Evolutionary conservation across 1,140 invertebrate species (phyloP).

Genomic region (Zaprionus capensis): DNA sequence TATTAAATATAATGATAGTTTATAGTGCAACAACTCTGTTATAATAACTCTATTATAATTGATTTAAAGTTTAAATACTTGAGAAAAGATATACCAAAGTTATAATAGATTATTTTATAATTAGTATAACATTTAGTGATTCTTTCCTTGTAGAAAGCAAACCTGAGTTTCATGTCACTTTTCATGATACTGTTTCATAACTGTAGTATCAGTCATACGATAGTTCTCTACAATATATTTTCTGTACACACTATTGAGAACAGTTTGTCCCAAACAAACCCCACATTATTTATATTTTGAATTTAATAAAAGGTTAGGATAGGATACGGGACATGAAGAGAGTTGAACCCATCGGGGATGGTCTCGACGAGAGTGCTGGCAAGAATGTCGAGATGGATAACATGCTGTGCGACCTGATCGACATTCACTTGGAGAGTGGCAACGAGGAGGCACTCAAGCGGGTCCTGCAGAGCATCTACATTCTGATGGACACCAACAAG

Average conservation of each 20-base stretch:
- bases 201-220: not conserved
- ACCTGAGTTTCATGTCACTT: not conserved
- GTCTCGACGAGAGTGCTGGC: conserved; percentile 16
- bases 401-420: conserved; percentile 40
- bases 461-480: conserved; percentile 33
- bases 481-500: conserved; percentile 12
- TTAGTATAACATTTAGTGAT: not conserved
- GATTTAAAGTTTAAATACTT: not conserved
- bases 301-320: not conserved
- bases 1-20: too few relatives aligned
- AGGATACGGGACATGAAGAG: not conserved
- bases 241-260: not conserved
- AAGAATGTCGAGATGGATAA: conserved; percentile 38
- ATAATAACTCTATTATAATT: not conserved
- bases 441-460: conserved; percentile 36
- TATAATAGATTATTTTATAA: too few relatives aligned
- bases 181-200: not conserved
- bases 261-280: not conserved
- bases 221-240: not conserved
- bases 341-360: not conserved
- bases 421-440: conserved; percentile 31
- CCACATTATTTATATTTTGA: conserved; percentile 8
- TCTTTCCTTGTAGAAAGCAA: not conserved
- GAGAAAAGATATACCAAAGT: too few relatives aligned
- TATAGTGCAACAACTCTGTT: too few relatives aligned